Evolutionary conservation across 2,797 vertebrate species (phyloP), one percentile per base, ranked within the genome.

Genomic region (Benthosema pterotum): DNA sequence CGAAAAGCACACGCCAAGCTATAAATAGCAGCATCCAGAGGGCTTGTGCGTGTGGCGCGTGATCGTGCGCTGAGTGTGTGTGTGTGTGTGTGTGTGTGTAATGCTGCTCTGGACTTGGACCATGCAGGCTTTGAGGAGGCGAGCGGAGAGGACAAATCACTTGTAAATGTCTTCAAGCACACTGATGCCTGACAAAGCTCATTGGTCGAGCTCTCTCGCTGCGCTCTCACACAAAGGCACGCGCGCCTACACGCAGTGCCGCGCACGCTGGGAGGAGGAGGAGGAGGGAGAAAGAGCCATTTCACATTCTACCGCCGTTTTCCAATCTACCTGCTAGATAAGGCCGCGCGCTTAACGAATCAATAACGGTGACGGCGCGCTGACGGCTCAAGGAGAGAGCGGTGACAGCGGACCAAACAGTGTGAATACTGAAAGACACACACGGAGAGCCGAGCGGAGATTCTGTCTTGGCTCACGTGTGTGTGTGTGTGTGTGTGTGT

Each of bases 251-350:
- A 25, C 22, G 22, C 22, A 25, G 14, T 15, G 55, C 11, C 45
- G 2, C 45, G 13, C 3, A 46, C 12, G 12, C 12, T 4, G 42
- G 6, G 59, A 42, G 6, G 59, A 42, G 43, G 11, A 13, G 12
- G 6, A 61, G 46, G 6, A 61, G 46, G 43, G 11, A 13, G 12
- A 18, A 46, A 51, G 58, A 25, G 28, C 32, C n/a, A 53, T 67
- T 86, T 78, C 60, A 82, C 74, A 86, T 84, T 85, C 65, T 65
- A 71, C 74, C 64, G 75, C 66, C 4, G 25, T 75, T 77, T 78
- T 57, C 75, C 63, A 69, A 72, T 83, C 64, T 62, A 76, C 61
- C 81, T 74, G 57, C 55, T 75, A 74, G 72, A 79, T 1, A 83
- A 79, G 62, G 19, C 71, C 68, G 71, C 63, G 60, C 19, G 77